A percentile compares a stretch with the other conserved stretches of the same genome.
phyloP scores from a whole-genome alignment of 2,113 vertebrate genomes.

The Diadophis punctatus region DNA sequence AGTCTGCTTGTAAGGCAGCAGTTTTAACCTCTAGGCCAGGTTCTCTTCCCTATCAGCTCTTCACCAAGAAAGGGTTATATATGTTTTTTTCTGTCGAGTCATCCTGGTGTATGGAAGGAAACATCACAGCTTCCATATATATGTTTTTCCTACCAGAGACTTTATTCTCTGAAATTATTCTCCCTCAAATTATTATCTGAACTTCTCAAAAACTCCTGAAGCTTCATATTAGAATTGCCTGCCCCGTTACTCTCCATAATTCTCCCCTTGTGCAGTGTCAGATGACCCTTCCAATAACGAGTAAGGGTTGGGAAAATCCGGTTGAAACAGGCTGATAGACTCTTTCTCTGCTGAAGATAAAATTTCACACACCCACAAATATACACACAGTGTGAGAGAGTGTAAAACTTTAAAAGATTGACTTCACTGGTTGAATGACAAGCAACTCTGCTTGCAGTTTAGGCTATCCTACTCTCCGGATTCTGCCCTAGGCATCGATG shows the following conservation, averaged over 20 bases:
- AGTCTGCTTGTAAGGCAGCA: no score
- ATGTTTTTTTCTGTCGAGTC: no score
- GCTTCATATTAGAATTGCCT: neutral
- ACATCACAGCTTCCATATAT: no score
- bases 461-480: neutral
- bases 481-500: neutral
- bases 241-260: neutral
- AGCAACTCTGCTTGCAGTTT: neutral
- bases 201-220: neutral
- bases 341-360: neutral
- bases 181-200: neutral
- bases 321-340: neutral
- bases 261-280: neutral
- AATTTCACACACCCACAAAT: neutral
- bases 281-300: neutral
- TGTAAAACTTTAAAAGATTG: neutral
- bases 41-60: no score
- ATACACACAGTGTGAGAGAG: neutral
- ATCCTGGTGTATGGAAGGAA: no score
- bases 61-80: no score
- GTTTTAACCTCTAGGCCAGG: no score
- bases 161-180: neutral
- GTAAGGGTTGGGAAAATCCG: no score
- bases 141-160: neutral
- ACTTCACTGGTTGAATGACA: neutral